Base-by-base conservation (phyloP, 2,113 vertebrate species). In the Aptenodytes patagonicus region DNA sequence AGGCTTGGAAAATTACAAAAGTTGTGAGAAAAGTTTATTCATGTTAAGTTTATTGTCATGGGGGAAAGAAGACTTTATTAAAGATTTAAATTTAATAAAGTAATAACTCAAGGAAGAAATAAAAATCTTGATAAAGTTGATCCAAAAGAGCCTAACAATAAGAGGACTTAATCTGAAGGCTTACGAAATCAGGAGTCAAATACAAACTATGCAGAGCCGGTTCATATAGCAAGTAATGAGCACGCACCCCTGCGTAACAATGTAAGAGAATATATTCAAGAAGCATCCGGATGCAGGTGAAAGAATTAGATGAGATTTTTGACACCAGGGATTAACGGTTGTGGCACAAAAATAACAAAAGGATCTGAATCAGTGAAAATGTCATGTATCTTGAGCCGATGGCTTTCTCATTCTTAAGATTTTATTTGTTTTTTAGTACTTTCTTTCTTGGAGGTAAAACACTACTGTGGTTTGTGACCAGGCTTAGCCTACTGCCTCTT, bases 21-120 rank as follows among this genome's bases (percentile, higher is more conserved):
- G 87, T 87, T 97, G 90, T 82, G 70, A 79, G 40, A 66, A 66
- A 91, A 97, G 95, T 96, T 96, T 98, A 69, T 89, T 93, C 92
- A 61, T 91, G 89, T 69, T 81, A 82, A 87, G 87, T 91, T 96
- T 97, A 97, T 97, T 96, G 95, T 97, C 97, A 92, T 42, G 91
- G 70, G 95, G 80, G 83, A 93, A 92, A 96, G 93, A 54, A 92
- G 88, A 83, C 96, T 97, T 98, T 98, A 97, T 97, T 97, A 92
- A 94, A 97, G 95, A 97, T 98, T 98, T 97, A 97, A 97, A 90
- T 97, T 96, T 98, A 98, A 98, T 98, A 98, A 98, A 97, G 97
- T 93, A 95, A 96, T 97, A 97, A 97, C 83, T 87, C 96, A 93
- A 93, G 93, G 95, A 96, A 97, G 96, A 97, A 97, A 98, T 97